These are phyloP conservation scores for Carpatolechia fugitivella DNA, from an alignment of 2,888 invertebrate species.

Conservation along the genomic window DNA sequence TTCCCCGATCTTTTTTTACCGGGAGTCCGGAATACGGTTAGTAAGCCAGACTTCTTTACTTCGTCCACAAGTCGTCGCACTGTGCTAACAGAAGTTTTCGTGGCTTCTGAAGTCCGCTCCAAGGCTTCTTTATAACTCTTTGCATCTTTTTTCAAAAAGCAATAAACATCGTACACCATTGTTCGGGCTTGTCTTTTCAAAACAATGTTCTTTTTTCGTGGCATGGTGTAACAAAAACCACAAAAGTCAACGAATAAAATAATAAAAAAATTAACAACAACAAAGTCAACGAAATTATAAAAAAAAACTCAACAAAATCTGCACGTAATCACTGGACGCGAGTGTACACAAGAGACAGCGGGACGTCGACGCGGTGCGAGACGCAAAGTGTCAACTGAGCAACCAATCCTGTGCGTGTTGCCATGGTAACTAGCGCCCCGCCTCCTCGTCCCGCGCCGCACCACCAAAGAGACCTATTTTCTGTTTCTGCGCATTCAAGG, in stretches of 20 bases:
- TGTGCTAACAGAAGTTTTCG: neutral
- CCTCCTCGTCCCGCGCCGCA: neutral
- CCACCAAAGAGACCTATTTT: slow-evolving; percentile 1
- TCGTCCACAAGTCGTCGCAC: too few species aligned
- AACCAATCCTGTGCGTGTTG: neutral
- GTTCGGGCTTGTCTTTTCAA: slow-evolving; percentile 2
- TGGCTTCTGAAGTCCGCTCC: neutral
- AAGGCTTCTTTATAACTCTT: slow-evolving; percentile 1
- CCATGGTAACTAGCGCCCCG: too few species aligned
- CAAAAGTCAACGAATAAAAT: neutral
- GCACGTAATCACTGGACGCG: neutral
- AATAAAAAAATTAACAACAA: neutral
- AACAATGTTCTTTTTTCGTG: slow-evolving; percentile 4
- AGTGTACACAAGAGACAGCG: neutral
- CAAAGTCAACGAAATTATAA: neutral
- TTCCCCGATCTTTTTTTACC: too few species aligned
- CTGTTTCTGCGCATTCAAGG: slow-evolving; percentile 4
- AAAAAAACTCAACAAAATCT: slow-evolving; percentile 2
- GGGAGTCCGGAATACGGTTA: too few species aligned
- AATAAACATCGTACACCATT: slow-evolving; percentile 10
- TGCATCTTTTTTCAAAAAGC: slow-evolving; percentile 5
- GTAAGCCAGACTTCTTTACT: too few species aligned
- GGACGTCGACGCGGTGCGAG: neutral
- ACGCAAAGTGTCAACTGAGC: neutral
- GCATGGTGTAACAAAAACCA: neutral